Evolutionary conservation across 2,888 invertebrate species (phyloP).

Genomic region (Brachypalpus laphriformis): DNA sequence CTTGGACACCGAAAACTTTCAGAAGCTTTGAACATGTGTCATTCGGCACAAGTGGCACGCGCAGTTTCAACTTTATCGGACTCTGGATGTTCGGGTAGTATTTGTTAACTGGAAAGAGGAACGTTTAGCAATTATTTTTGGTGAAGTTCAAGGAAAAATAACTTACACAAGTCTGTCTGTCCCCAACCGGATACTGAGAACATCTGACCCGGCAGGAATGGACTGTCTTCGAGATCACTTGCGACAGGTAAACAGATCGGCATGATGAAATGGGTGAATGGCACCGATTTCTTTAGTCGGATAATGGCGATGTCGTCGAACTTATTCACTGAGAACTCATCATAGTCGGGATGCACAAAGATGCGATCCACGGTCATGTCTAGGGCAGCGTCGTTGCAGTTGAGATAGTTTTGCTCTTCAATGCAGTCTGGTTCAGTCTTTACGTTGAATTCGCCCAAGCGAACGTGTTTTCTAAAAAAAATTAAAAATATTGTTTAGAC

Average conservation of each 20-base stretch:
- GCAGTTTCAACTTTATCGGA: constrained; percentile 86
- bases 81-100: constrained; percentile 82
- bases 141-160: neutral
- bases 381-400: constrained; percentile 87
- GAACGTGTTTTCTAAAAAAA: constrained; percentile 82
- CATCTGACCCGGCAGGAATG: constrained; percentile 82
- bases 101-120: constrained; percentile 79
- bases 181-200: constrained; percentile 87
- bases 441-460: constrained; percentile 88
- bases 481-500: no score
- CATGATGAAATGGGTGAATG: constrained; percentile 84
- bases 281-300: constrained; percentile 78
- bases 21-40: constrained; percentile 84
- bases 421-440: constrained; percentile 86
- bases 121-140: neutral
- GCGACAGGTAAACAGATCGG: constrained; percentile 85
- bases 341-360: constrained; percentile 86
- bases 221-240: constrained; percentile 77
- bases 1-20: constrained; percentile 82
- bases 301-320: constrained; percentile 85
- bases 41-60: constrained; percentile 85
- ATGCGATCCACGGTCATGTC: constrained; percentile 86
- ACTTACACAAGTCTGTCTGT: constrained; percentile 84
- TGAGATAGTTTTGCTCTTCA: constrained; percentile 80
- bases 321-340: constrained; percentile 83